phyloP scores from a whole-genome alignment of 2,113 vertebrate genomes.

The Notarius quadriscutis region DNA sequence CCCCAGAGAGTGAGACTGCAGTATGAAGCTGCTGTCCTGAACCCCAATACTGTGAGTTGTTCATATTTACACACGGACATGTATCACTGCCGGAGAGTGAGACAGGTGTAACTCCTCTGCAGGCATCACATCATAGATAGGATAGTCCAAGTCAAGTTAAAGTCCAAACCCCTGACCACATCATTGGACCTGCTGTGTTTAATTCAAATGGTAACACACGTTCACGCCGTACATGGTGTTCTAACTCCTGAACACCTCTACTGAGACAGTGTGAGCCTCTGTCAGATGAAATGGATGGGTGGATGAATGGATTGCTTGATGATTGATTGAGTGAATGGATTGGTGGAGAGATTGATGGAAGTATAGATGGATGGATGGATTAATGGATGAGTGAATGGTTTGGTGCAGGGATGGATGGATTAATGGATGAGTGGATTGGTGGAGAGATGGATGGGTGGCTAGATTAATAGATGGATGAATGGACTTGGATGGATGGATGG shows the following conservation, averaged over 20 bases:
- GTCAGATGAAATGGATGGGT: not conserved
- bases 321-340: not conserved
- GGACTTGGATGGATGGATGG: too few species aligned
- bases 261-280: not conserved
- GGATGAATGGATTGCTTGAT: not conserved
- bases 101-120: not conserved
- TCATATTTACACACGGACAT: conserved; percentile 20
- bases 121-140: not conserved
- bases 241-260: not conserved
- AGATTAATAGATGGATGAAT: not conserved
- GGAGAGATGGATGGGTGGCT: not conserved
- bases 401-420: not conserved
- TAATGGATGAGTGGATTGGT: not conserved
- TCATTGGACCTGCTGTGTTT: not conserved
- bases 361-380: not conserved
- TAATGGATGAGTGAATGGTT: not conserved
- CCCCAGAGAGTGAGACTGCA: conserved; percentile 88
- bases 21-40: conserved; percentile 70
- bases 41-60: conserved; percentile 82
- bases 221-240: not conserved
- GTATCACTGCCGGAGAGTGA: not conserved
- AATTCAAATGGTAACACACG: not conserved
- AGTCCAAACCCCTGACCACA: not conserved
- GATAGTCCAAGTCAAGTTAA: not conserved
- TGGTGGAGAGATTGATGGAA: not conserved